A percentile compares a stretch with the other conserved stretches of the same genome.
Evolutionary conservation across 2,113 vertebrate species (phyloP).

Genomic region (Acanthochromis polyacanthus): DNA sequence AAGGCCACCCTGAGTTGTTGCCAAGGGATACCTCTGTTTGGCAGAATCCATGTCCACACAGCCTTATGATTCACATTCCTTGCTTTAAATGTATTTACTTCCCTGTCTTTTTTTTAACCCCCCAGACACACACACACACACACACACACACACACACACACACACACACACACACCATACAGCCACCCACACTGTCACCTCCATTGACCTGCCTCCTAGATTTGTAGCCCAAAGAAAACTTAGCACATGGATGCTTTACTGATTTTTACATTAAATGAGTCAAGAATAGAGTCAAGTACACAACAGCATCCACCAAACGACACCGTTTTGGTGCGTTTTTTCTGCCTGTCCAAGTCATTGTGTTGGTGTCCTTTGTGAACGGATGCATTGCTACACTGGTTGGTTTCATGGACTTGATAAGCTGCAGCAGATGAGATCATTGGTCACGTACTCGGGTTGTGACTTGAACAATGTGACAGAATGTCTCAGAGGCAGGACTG

Average conservation of each 20-base stretch:
- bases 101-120: constrained; percentile 2
- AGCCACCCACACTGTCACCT: background rate
- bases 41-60: constrained; percentile 28
- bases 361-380: background rate
- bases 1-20: constrained; percentile 44
- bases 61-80: constrained; percentile 41
- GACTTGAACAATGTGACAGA: constrained; percentile 2
- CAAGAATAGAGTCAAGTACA: background rate
- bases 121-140: background rate
- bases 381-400: no score
- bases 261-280: background rate
- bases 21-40: constrained; percentile 45
- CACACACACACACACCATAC: background rate
- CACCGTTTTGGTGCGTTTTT: background rate
- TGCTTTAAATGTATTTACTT: constrained; percentile 20
- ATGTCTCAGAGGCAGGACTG: constrained; percentile 27
- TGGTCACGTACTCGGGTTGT: background rate
- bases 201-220: background rate
- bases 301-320: no score
- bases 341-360: background rate
- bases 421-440: constrained; percentile 8
- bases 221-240: background rate
- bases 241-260: no score
- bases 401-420: background rate
- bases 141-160: background rate